These are phyloP conservation scores for Drosophila equinoxialis DNA, from an alignment of 1,140 invertebrate genomes.

Conservation along the genomic window DNA sequence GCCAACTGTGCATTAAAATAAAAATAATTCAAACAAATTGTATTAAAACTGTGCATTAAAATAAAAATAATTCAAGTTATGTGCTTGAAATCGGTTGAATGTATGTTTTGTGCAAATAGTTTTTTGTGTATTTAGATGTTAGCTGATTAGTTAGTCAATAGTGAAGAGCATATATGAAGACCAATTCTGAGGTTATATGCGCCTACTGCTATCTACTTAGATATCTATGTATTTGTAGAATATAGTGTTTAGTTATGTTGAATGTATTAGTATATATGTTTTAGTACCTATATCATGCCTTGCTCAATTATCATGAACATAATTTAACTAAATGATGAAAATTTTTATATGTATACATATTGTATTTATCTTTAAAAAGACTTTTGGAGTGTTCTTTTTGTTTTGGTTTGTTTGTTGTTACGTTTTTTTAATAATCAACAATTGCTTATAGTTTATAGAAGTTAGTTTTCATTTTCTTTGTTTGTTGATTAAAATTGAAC, in stretches of 20 bases:
- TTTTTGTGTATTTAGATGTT: neutral
- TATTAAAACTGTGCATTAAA: slow-evolving; percentile 25
- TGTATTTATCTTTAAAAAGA: slow-evolving; percentile 2
- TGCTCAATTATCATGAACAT: slow-evolving; percentile 38
- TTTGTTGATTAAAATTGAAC: slow-evolving; percentile 60
- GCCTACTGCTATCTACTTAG: slow-evolving; percentile 61
- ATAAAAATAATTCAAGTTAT: neutral
- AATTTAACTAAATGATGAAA: slow-evolving; percentile 7
- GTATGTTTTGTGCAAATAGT: neutral
- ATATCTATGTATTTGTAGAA: slow-evolving; percentile 17
- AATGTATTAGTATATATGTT: slow-evolving; percentile 25
- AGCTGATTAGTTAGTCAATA: slow-evolving; percentile 14
- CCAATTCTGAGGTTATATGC: slow-evolving; percentile 76
- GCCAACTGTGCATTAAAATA: neutral
- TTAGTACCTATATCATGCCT: slow-evolving; percentile 65
- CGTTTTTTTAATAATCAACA: slow-evolving; percentile 73
- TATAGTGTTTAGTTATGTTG: slow-evolving; percentile 10
- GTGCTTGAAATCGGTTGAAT: slow-evolving; percentile 3
- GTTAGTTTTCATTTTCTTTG: slow-evolving; percentile 21
- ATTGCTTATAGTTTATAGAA: slow-evolving; percentile 59
- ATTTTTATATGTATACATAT: slow-evolving; percentile 14
- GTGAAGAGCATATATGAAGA: slow-evolving; percentile 62
- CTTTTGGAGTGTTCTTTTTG: slow-evolving; percentile 22
- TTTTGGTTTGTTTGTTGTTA: slow-evolving; percentile 14
- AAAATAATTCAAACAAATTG: too few species aligned